Conservation (phyloP, 2,888 invertebrate genomes). For the Lithosia quadra region DNA sequence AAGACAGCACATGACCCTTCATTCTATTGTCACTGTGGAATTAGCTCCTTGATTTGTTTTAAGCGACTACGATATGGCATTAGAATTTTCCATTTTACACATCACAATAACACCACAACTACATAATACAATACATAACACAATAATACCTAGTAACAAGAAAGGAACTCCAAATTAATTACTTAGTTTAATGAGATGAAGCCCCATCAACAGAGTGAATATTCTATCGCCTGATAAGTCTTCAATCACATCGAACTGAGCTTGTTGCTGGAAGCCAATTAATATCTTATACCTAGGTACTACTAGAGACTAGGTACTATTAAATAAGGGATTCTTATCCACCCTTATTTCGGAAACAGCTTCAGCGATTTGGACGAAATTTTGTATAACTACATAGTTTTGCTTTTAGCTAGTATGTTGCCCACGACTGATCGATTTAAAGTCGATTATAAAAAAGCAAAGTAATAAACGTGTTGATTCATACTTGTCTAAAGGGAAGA, state of each 20-base stretch:
- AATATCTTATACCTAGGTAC: neutral
- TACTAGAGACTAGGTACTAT: too few species aligned
- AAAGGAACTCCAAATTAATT: neutral
- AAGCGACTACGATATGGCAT: too few species aligned
- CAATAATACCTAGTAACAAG: neutral
- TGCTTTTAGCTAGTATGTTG: too few species aligned
- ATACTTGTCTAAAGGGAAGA: neutral
- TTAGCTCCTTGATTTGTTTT: too few species aligned
- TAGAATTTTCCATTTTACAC: too few species aligned
- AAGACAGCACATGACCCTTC: too few species aligned
- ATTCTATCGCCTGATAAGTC: neutral
- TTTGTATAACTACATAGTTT: too few species aligned
- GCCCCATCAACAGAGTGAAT: neutral
- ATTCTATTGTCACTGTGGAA: too few species aligned
- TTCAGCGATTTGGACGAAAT: too few species aligned
- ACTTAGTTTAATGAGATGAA: slow-evolving; percentile 1
- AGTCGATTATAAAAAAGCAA: neutral
- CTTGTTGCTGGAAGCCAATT: neutral
- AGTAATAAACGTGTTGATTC: neutral
- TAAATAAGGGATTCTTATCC: neutral
- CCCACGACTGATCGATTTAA: neutral
- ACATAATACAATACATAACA: neutral
- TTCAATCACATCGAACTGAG: neutral
- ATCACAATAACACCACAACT: too few species aligned
- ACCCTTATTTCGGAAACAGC: neutral